Base-by-base conservation (phyloP, 2,888 invertebrate species). In the Macrophya annulata region DNA sequence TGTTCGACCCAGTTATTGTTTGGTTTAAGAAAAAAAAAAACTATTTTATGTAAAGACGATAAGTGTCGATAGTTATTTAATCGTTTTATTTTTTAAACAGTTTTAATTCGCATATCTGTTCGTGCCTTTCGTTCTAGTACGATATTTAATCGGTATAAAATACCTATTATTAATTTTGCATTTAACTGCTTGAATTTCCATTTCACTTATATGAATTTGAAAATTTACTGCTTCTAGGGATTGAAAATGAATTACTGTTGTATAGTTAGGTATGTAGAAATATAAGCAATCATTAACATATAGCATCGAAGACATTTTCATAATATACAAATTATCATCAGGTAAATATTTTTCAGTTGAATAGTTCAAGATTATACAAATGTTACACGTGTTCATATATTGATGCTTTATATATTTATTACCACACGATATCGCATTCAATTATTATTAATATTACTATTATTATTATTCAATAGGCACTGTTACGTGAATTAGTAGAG, bases 91-190 rank as follows among this genome's bases (percentile, higher is more conserved):
- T 68, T 48, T 17, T 68, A 3, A 15, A 17, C 31, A 17, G 21
- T 68, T 4, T 4, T 68, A 37, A 68, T 17, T 68, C 37, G 37
- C 68, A 68, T 68, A 37, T 68, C 68, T 37, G 37, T 37, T 68
- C 37, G 68, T 68, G 68, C 68, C 68, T 68, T 68, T 17, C 31
- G 37, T 68, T 37, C 10, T 68, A 68, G 37, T 68, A 68, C 17
- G 15, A 68, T 68, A 37, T 68, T 17, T 68, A 17, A 37, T 68
- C 68, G 37, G 37, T 10, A 68, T 37, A 25, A 68, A 37, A 15
- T 48, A 48, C 15, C 15, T 48, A 3, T 3, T 62, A 62, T 62
- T 62, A 12, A 68, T 37, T 68, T 68, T 17, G 68, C 68, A 68
- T 68, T 68, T 68, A 68, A 68, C 1, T 37, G 1, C 0, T 68